Evolutionary conservation across 2,888 invertebrate genomes (phyloP).

Genomic region (Synanthedon myopaeformis): DNA sequence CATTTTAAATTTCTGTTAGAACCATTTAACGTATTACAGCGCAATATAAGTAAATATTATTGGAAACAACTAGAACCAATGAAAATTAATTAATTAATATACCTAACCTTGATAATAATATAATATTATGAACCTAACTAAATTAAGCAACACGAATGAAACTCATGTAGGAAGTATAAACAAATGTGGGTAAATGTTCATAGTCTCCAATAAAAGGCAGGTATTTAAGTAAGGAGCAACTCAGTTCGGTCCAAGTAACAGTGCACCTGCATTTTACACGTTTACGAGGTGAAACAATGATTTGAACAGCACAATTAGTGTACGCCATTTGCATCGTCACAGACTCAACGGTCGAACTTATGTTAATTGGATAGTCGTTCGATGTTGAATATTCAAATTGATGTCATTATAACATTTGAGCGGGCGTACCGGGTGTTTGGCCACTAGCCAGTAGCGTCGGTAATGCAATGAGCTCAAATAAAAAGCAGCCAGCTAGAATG

Average conservation of each 20-base stretch:
- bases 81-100: too few relatives aligned
- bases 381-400: constrained; percentile 70
- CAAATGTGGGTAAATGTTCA: too few relatives aligned
- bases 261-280: not conserved
- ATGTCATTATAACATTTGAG: constrained; percentile 70
- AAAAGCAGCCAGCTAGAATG: constrained; percentile 17
- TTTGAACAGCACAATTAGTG: constrained; percentile 51
- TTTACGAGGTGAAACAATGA: constrained; percentile 28
- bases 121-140: too few relatives aligned
- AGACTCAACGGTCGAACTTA: constrained; percentile 68
- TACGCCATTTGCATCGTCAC: constrained; percentile 60
- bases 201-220: too few relatives aligned
- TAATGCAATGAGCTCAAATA: constrained; percentile 62
- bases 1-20: too few relatives aligned
- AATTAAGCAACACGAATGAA: too few relatives aligned
- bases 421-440: constrained; percentile 46
- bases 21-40: too few relatives aligned
- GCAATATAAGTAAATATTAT: too few relatives aligned
- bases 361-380: constrained; percentile 66
- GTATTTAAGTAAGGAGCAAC: too few relatives aligned
- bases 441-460: constrained; percentile 54
- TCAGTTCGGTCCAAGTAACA: not conserved
- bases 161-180: too few relatives aligned
- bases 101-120: too few relatives aligned
- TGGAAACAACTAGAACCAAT: too few relatives aligned